These are phyloP conservation scores for Cyprinodon variegatus DNA, from an alignment of 2,113 vertebrate species.

Conservation along the genomic window DNA sequence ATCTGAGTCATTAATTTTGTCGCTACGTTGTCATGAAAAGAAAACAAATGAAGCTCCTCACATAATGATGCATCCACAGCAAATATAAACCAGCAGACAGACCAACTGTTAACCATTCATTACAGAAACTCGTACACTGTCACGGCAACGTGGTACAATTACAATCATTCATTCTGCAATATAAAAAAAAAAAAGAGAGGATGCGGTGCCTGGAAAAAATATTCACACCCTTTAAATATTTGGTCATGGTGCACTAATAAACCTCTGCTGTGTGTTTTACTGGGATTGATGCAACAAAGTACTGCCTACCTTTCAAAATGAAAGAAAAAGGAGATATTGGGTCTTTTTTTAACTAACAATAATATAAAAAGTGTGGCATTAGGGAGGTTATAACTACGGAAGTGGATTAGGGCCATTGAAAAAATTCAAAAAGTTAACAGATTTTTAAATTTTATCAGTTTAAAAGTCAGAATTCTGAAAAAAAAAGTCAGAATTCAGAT, in stretches of 20 bases:
- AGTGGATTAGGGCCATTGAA: no score
- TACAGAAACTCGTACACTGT: background rate
- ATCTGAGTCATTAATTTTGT: slow-evolving; percentile 2
- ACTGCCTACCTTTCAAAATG: background rate
- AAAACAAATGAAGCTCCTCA: slow-evolving; percentile 1
- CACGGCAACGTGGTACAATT: background rate
- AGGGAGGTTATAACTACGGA: no score
- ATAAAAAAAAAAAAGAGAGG: background rate
- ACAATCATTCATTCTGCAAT: background rate
- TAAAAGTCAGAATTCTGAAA: no score
- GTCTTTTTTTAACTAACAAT: no score
- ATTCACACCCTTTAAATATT: background rate
- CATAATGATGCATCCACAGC: background rate
- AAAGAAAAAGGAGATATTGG: no score
- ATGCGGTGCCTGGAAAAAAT: background rate
- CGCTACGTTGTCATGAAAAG: slow-evolving; percentile 1
- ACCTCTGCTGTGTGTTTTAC: background rate
- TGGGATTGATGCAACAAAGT: background rate
- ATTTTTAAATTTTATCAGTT: no score
- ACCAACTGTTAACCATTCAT: background rate
- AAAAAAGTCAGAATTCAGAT: no score
- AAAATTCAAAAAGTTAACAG: no score
- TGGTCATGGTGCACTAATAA: background rate
- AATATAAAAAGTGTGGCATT: no score
- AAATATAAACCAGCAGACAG: background rate